A percentile compares a stretch with the other conserved stretches of the same genome.
Evolutionary conservation across 1,140 invertebrate genomes (phyloP).

Genomic region (Leptestheria dahalacensis): DNA sequence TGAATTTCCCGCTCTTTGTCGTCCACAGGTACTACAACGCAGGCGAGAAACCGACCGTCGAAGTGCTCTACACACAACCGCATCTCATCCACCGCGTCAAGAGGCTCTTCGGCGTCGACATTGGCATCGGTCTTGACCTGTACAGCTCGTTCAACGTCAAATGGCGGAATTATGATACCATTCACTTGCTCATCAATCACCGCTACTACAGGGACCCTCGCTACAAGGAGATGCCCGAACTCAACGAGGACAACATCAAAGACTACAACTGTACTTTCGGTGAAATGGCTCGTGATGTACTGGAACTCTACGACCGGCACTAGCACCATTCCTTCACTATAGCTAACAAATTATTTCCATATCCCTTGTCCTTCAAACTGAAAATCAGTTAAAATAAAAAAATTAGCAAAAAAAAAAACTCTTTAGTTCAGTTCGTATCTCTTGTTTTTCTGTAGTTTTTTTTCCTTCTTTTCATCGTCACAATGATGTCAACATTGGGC

Average conservation of each 20-base stretch:
- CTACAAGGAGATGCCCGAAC: constrained; percentile 17
- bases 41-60: constrained; percentile 24
- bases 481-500: neutral
- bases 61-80: constrained; percentile 21
- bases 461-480: too few species aligned
- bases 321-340: too few species aligned
- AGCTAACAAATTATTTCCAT: too few species aligned
- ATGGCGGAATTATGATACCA: constrained; percentile 22
- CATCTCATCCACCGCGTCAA: constrained; percentile 24
- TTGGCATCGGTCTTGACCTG: constrained; percentile 18
- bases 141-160: constrained; percentile 19
- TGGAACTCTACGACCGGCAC: too few species aligned
- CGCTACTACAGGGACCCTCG: constrained; percentile 20
- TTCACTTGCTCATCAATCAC: constrained; percentile 25
- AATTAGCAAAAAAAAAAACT: too few species aligned
- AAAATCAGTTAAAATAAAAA: too few species aligned
- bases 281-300: constrained; percentile 24
- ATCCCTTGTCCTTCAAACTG: too few species aligned
- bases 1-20: neutral
- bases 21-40: constrained; percentile 24
- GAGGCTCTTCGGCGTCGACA: constrained; percentile 24
- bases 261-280: constrained; percentile 26
- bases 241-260: constrained; percentile 26
- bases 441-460: too few species aligned
- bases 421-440: too few species aligned